Base-by-base conservation (phyloP, 2,797 vertebrate species). In the Rhinichthys osculus region DNA sequence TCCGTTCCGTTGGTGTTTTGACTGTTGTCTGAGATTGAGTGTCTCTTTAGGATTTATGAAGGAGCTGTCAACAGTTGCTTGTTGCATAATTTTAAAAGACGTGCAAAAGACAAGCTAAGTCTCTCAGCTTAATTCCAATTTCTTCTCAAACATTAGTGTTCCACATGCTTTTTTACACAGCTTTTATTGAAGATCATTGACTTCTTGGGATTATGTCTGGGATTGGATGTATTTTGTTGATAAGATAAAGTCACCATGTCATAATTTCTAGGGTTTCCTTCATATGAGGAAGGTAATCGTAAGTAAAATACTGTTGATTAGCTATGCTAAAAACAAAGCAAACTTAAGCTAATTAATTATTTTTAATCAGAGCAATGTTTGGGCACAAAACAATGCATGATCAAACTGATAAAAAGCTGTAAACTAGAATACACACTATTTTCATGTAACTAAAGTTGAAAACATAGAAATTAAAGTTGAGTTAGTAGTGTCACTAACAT, bases 1-100 rank as follows among this genome's bases (percentile, higher is more conserved):
- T 78, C 54, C 40, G 57, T 64, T 85, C 85, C 83, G 42, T 83
- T 52, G 21, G 78, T 38, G 40, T 87, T 81, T 80, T 35, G 62
- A 38, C 7, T 77, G 47, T 76, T 88, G 44, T 87, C 42, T 79
- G 23, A 80, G 71, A 78, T 76, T 14, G 66, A 70, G 83, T 70
- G 78, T 71, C 33, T 64, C 44, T 79, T 82, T 82, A 70, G 81
- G 72, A 79, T 30, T 57, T 82, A 72, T 88, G 33, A 82, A 82
- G 77, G 76, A 86, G 62, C 67, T 78, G 84, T 73, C 64, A 23
- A 73, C 66, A 67, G 21, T 73, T 69, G 66, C 72, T 80, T 90
- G 74, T 89, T 88, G 80, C 77, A 73, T 83, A 89, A 90, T 87
- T 64, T 62, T 70, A 52, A 69, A 74, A 82, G 69, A 87, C 40